phyloP scores from a whole-genome alignment of 2,113 vertebrate species.

The Saccopteryx bilineata region DNA sequence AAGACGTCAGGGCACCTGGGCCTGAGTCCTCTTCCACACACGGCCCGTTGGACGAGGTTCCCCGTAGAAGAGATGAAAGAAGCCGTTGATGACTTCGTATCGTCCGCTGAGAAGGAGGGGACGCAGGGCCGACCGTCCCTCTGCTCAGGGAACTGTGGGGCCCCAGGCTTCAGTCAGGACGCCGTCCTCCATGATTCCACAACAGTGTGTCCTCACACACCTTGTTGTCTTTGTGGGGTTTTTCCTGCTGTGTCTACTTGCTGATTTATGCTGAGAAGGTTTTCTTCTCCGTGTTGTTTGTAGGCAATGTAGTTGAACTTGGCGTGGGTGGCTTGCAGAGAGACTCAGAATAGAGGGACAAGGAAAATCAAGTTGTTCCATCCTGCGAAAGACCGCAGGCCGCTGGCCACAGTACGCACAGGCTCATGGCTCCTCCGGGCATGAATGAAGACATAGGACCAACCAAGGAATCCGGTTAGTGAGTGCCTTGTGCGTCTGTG shows the following conservation, averaged over 20 bases:
- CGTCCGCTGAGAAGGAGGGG: neutral
- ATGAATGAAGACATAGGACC: neutral
- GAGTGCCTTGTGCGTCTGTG: neutral
- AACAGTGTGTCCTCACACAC: neutral
- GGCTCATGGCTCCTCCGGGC: neutral
- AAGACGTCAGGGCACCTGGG: neutral
- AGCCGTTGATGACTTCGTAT: constrained; percentile 10
- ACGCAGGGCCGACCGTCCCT: neutral
- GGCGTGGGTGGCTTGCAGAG: neutral
- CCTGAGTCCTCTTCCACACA: neutral
- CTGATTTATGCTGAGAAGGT: neutral
- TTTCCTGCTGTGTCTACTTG: neutral
- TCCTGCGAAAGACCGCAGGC: neutral
- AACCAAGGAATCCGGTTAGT: neutral
- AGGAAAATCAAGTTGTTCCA: neutral
- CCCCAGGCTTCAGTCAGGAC: neutral
- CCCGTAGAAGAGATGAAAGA: too few species aligned
- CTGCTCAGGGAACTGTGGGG: neutral
- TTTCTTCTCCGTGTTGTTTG: neutral
- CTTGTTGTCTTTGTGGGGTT: neutral
- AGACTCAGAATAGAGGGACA: neutral
- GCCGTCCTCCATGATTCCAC: neutral
- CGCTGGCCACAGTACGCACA: neutral
- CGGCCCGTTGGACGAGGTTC: neutral
- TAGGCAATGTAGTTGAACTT: neutral